Percentiles rank a stretch among this genome's conserved stretches.
Conservation (phyloP, 2,888 invertebrate genomes). For the Osmoderma eremita region DNA sequence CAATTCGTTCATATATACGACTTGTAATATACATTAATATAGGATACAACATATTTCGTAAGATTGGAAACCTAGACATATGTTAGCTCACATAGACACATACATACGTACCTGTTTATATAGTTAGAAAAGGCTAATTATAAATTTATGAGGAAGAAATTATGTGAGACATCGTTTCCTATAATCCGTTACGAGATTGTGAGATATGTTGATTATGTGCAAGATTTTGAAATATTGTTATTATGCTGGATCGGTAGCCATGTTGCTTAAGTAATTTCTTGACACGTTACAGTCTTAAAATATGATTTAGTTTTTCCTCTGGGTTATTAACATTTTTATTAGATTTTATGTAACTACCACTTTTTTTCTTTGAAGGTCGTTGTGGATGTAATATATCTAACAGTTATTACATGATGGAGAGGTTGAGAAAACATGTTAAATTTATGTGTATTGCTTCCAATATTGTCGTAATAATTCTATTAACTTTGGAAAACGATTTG, state of each 20-base stretch:
- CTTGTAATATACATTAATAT: slow-evolving; percentile 11
- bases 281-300: not conserved
- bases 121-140: slow-evolving; percentile 23
- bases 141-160: slow-evolving; percentile 14
- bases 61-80: not conserved
- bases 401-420: no score
- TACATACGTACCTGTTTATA: no score
- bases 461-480: not conserved
- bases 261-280: not conserved
- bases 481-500: no score
- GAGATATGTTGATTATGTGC: not conserved
- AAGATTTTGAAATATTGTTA: slow-evolving; percentile 12
- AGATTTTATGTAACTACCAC: no score
- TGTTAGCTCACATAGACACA: no score
- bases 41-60: not conserved
- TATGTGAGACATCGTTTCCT: slow-evolving; percentile 10
- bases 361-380: no score
- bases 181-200: slow-evolving; percentile 4
- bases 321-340: no score
- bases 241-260: slow-evolving; percentile 9
- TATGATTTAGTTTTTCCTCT: not conserved
- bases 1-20: slow-evolving; percentile 17
- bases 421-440: no score
- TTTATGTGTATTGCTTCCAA: not conserved
- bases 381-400: no score